These are phyloP conservation scores for Lamprologus speciosus DNA, from an alignment of 2,113 vertebrate species.

Conservation along the genomic window DNA sequence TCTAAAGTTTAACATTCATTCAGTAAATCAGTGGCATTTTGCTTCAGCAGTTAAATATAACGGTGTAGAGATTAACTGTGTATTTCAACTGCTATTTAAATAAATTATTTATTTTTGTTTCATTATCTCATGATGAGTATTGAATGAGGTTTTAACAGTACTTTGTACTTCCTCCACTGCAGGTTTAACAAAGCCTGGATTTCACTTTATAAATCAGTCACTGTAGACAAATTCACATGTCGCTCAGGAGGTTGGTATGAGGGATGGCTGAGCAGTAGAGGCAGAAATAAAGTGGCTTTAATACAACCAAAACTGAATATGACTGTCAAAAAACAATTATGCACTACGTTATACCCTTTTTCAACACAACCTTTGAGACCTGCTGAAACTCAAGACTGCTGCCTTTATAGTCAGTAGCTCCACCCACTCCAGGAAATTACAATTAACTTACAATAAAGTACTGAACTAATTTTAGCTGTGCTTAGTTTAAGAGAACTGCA, in stretches of 20 bases:
- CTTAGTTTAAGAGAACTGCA: background rate
- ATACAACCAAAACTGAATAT: background rate
- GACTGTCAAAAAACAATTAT: background rate
- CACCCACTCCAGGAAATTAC: background rate
- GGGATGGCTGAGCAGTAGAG: background rate
- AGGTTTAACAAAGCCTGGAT: rapidly evolving
- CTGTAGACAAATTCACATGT: background rate
- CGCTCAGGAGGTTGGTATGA: background rate
- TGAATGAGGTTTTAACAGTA: background rate
- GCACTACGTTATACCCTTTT: background rate
- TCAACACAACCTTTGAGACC: background rate
- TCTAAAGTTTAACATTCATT: background rate
- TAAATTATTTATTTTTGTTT: background rate
- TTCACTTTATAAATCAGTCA: background rate
- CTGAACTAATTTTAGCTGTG: background rate
- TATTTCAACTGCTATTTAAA: background rate
- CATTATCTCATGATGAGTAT: background rate
- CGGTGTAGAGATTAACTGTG: background rate
- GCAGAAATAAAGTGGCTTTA: background rate
- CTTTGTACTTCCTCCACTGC: background rate
- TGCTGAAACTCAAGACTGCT: background rate
- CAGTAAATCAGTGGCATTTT: background rate
- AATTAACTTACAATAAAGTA: background rate
- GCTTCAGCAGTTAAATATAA: background rate
- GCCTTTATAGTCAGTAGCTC: background rate